phyloP scores from a whole-genome alignment of 2,113 vertebrate species.

The Cynopterus brachyotis region DNA sequence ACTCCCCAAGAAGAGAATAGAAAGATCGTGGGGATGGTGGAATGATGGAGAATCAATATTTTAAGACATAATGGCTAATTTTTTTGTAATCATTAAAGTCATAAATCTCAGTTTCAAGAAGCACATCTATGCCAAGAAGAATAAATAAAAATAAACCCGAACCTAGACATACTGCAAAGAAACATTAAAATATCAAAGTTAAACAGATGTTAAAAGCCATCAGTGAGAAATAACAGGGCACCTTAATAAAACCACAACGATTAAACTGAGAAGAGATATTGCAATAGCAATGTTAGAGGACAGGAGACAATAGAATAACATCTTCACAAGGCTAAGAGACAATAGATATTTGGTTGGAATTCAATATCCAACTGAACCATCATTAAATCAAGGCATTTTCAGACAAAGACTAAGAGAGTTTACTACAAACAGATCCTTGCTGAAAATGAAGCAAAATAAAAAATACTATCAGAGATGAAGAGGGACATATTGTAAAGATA shows the following conservation, averaged over 20 bases:
- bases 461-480: neutral
- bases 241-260: neutral
- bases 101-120: constrained; percentile 59
- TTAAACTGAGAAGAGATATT: constrained; percentile 14
- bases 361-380: constrained; percentile 44
- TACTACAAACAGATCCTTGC: neutral
- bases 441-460: constrained; percentile 17
- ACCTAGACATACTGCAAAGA: constrained; percentile 41
- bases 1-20: constrained; percentile 42
- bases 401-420: constrained; percentile 27
- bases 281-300: neutral
- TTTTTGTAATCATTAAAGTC: constrained; percentile 59
- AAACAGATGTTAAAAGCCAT: constrained; percentile 41
- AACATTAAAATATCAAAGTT: constrained; percentile 43
- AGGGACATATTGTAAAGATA: neutral
- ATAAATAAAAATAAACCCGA: constrained; percentile 53
- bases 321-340: neutral
- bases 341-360: neutral
- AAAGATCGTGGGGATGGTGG: constrained; percentile 14
- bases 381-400: constrained; percentile 49
- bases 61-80: constrained; percentile 61
- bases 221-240: constrained; percentile 16
- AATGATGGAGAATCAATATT: constrained; percentile 58
- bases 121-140: neutral
- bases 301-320: constrained; percentile 46